Evolutionary conservation across 2,113 vertebrate species (phyloP).

Genomic region (Rhodinocichla rosea): DNA sequence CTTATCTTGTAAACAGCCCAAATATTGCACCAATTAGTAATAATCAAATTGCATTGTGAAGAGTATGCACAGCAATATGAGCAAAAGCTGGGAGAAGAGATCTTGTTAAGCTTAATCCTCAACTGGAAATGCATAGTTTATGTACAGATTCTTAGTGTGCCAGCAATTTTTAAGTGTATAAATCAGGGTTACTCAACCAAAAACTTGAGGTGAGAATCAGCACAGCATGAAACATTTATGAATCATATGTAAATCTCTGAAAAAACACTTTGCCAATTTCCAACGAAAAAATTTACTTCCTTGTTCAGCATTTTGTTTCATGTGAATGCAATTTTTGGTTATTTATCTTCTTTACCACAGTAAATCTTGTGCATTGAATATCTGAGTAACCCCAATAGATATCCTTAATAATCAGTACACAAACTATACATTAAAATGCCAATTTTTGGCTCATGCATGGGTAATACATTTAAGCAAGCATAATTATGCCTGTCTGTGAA

Average conservation of each 20-base stretch:
- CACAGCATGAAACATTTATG: not conserved
- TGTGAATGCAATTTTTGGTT: not conserved
- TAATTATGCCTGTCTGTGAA: slow-evolving; percentile 41
- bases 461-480: slow-evolving; percentile 69
- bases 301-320: not conserved
- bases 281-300: not conserved
- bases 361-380: not conserved
- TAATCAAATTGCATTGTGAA: slow-evolving; percentile 20
- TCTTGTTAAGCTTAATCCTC: slow-evolving; percentile 45
- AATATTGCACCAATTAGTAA: slow-evolving; percentile 24
- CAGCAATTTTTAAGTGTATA: not conserved
- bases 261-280: not conserved
- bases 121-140: slow-evolving; percentile 54
- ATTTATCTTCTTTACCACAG: not conserved
- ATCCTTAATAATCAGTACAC: slow-evolving; percentile 30
- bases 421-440: slow-evolving; percentile 61
- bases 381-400: not conserved
- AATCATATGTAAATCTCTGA: not conserved
- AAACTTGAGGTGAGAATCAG: not conserved
- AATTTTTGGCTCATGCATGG: slow-evolving; percentile 67
- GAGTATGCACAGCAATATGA: slow-evolving; percentile 37
- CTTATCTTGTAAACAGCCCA: slow-evolving; percentile 75
- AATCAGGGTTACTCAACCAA: not conserved
- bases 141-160: slow-evolving; percentile 17
- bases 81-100: slow-evolving; percentile 56